Evolutionary conservation across 2,888 invertebrate species (phyloP).

Genomic region (Melanchra persicariae): DNA sequence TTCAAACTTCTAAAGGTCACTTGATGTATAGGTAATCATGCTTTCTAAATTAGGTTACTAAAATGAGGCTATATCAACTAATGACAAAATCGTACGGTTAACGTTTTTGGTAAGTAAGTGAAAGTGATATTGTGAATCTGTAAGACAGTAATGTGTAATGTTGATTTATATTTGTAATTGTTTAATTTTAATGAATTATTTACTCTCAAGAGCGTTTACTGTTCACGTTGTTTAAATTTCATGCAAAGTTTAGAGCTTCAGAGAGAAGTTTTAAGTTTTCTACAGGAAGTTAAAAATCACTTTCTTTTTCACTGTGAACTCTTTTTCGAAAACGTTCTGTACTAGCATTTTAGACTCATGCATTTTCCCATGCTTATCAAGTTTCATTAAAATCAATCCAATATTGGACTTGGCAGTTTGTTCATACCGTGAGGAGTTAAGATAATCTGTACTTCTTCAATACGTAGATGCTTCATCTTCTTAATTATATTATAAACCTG

Average conservation of each 20-base stretch:
- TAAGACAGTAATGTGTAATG: conserved; percentile 42
- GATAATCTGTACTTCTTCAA: not conserved
- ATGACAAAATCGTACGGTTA: conserved; percentile 43
- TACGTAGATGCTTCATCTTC: not conserved
- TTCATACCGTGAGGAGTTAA: not conserved
- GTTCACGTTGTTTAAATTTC: not conserved
- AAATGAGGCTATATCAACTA: not conserved
- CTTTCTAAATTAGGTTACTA: not conserved
- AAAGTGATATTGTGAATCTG: conserved; percentile 59
- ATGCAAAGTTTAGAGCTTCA: not conserved
- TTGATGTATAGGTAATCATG: conserved; percentile 4
- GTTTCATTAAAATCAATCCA: not conserved
- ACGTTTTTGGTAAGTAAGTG: conserved; percentile 41
- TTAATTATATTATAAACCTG: not conserved
- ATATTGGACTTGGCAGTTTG: too few species aligned
- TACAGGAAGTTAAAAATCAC: too few species aligned
- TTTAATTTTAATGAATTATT: conserved; percentile 19
- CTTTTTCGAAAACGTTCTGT: too few species aligned
- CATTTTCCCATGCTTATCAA: not conserved
- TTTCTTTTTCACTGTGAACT: too few species aligned
- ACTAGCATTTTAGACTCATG: too few species aligned
- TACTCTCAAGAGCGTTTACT: not conserved
- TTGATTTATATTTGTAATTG: conserved; percentile 36
- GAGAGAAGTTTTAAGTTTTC: not conserved
- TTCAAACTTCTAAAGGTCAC: conserved; percentile 1